A percentile compares a stretch with the other conserved stretches of the same genome.
Evolutionary conservation across 1,140 invertebrate genomes (phyloP).

Genomic region (Heliconius eleuchia): DNA sequence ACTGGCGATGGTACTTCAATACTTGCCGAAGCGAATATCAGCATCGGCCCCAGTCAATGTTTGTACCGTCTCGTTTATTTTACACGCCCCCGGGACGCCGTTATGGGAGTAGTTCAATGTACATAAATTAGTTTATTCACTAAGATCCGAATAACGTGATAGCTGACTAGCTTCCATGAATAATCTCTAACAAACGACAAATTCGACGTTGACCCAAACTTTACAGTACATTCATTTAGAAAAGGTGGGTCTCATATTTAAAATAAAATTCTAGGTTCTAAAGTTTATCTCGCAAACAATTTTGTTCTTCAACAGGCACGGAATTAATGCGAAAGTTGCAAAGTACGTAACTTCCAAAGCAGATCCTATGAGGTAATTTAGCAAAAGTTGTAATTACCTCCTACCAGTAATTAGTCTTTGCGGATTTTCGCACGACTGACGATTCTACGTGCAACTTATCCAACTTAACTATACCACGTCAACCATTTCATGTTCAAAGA

Average conservation of each 20-base stretch:
- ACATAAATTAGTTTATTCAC: conserved; percentile 11
- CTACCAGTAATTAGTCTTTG: conserved; percentile 5
- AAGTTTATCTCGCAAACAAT: not conserved
- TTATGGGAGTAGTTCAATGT: conserved; percentile 12
- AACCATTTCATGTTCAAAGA: not conserved
- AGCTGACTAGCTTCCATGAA: conserved; percentile 1
- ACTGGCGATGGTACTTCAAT: not conserved
- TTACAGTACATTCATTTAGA: not conserved
- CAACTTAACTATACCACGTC: not conserved
- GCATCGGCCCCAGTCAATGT: not conserved
- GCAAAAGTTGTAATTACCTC: conserved; percentile 10
- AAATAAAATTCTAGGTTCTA: not conserved
- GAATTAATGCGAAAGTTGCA: not conserved
- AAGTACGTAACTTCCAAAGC: not conserved
- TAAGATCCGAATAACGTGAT: conserved; percentile 1
- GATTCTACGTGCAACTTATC: not conserved
- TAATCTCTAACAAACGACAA: conserved; percentile 6
- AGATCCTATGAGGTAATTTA: conserved; percentile 10
- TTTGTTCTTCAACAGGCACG: not conserved
- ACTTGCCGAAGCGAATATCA: not conserved
- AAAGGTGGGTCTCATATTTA: not conserved
- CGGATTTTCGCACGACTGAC: not conserved
- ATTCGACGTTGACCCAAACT: not conserved
- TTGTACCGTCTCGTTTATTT: not conserved
- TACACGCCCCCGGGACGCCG: not conserved